Percentiles rank a stretch among this genome's conserved stretches.
These are phyloP conservation scores for Saxidomus purpurata DNA, from an alignment of 1,140 invertebrate species.

Conservation along the genomic window DNA sequence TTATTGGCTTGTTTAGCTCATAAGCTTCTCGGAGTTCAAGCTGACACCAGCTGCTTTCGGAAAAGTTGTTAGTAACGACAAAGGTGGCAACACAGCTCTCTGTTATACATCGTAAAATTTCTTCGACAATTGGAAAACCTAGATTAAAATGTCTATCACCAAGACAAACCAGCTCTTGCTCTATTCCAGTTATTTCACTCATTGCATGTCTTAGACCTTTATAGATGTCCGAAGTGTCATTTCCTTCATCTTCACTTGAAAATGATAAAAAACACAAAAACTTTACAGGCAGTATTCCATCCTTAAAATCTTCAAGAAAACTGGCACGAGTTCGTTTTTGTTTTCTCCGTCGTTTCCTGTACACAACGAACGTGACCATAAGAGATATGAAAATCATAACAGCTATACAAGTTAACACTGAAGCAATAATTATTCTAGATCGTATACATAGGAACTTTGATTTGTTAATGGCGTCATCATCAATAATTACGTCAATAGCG, in stretches of 20 bases:
- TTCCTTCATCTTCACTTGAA: background rate
- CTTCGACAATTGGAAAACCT: conserved; percentile 2
- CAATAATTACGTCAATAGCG: background rate
- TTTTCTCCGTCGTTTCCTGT: background rate
- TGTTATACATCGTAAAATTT: too few relatives aligned
- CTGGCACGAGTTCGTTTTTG: too few relatives aligned
- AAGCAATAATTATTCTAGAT: too few relatives aligned
- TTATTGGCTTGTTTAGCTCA: too few relatives aligned
- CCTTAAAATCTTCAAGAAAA: background rate
- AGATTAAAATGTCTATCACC: background rate
- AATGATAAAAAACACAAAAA: too few relatives aligned
- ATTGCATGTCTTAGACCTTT: background rate
- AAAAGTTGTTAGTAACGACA: background rate
- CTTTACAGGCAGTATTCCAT: background rate
- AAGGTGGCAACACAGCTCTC: background rate
- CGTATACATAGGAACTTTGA: background rate
- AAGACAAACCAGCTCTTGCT: background rate
- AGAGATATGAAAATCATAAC: background rate
- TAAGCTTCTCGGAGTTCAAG: background rate
- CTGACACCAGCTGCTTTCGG: background rate
- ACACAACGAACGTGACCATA: background rate
- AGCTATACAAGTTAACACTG: background rate
- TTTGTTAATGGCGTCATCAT: background rate
- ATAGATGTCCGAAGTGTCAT: background rate
- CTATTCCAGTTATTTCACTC: background rate